phyloP scores from a whole-genome alignment of 2,888 invertebrate genomes.

The Metacarcinus magister region DNA sequence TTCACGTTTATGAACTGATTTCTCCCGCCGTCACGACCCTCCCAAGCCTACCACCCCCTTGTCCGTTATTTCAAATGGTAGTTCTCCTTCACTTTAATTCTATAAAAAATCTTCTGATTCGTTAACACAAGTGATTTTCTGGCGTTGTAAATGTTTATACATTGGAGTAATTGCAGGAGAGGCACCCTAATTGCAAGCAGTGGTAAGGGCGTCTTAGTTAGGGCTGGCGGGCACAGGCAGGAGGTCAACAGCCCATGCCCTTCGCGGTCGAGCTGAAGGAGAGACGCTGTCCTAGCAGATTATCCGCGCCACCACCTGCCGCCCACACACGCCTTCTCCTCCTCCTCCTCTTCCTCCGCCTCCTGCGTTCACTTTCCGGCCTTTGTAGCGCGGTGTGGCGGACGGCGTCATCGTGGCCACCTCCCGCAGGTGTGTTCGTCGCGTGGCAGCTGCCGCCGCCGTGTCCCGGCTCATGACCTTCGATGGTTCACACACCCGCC shows the following conservation, averaged over 20 bases:
- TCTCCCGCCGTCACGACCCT: not conserved
- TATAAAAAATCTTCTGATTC: not conserved
- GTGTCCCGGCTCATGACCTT: slow-evolving; percentile 32
- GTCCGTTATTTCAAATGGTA: not conserved
- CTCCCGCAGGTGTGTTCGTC: slow-evolving; percentile 26
- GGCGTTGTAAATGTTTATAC: not conserved
- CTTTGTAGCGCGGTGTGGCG: slow-evolving; percentile 37
- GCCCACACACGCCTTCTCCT: slow-evolving; percentile 18
- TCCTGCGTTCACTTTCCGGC: not conserved
- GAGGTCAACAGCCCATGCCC: slow-evolving; percentile 46
- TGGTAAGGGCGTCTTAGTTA: slow-evolving; percentile 8
- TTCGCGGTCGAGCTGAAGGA: slow-evolving; percentile 46
- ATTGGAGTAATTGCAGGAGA: slow-evolving; percentile 2
- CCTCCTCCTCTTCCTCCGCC: not conserved
- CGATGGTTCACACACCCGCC: slow-evolving; percentile 43
- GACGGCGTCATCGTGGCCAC: not conserved
- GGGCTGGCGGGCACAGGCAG: slow-evolving; percentile 34
- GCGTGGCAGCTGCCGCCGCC: slow-evolving; percentile 61
- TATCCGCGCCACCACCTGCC: slow-evolving; percentile 46
- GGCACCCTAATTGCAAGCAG: not conserved
- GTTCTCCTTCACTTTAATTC: not conserved
- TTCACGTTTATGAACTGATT: not conserved
- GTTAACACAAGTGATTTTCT: not conserved
- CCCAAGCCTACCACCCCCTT: not conserved
- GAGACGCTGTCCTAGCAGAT: slow-evolving; percentile 42